Base-by-base conservation (phyloP, 2,888 invertebrate genomes). In the Patella ulyssiponensis region DNA sequence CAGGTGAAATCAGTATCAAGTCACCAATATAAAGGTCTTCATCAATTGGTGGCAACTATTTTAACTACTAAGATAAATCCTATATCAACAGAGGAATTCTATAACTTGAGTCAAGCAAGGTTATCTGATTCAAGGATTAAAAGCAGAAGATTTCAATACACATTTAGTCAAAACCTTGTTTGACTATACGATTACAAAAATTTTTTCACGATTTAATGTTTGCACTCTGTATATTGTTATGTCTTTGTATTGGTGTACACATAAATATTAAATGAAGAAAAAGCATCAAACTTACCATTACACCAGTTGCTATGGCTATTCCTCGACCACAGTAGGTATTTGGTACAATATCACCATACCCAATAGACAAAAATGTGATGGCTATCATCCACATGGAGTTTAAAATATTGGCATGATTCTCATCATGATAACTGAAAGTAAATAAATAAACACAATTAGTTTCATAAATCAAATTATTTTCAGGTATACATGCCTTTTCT, bases 301-400 rank as follows among this genome's bases (percentile, higher is more conserved):
- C 98, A 92, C 99, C 99, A 90, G 98, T 98, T 93, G 97, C 96
- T 92, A 99, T 98, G 92, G 99, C 98, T 92, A 99, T 98, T 92
- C 97, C 98, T 93, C 99, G 94, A 92, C 99, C 99, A 94, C 99
- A 99, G 94, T 99, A 99, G 88, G 99, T 99, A 94, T 99, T 99
- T 92, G 99, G 99, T 92, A 99, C 99, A 93, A 98, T 98, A 85
- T 92, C 99, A 92, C 99, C 99, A 94, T 99, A 99, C 92, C 99
- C 99, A 92, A 99, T 98, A 94, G 98, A 98, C 92, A 99, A 95
- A 94, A 99, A 99, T 91, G 99, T 99, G 92, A 99, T 99, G 92
- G 99, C 98, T 93, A 99, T 98, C 93, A 99, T 95, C 99, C 99
- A 99, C 97, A 99, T 98, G 91, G 99, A 97, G 94, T 99, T 99